These are phyloP conservation scores for Pseudochirops corinnae DNA, from an alignment of 2,797 vertebrate genomes.

Conservation along the genomic window DNA sequence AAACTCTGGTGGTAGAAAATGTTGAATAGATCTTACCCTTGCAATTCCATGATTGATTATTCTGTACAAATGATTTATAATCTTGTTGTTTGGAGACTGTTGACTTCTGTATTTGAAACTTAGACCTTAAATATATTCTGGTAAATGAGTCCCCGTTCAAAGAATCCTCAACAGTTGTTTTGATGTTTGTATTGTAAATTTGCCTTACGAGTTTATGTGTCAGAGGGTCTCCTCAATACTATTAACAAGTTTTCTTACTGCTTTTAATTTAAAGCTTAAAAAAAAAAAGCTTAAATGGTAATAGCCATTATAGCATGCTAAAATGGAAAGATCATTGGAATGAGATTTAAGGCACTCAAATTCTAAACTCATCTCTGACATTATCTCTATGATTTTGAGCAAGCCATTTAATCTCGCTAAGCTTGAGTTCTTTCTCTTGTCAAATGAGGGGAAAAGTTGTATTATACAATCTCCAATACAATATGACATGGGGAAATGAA, in stretches of 20 bases:
- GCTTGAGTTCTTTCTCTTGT: too few relatives aligned
- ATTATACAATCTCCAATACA: too few relatives aligned
- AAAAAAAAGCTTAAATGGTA: background rate
- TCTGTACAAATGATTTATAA: slow-evolving; percentile 25
- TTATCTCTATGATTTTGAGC: background rate
- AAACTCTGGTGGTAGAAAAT: background rate
- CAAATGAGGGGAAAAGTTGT: too few relatives aligned
- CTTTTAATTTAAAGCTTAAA: slow-evolving; percentile 19
- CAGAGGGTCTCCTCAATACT: slow-evolving; percentile 24
- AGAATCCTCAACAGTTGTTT: slow-evolving; percentile 7
- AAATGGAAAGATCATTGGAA: background rate
- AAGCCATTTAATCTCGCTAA: background rate
- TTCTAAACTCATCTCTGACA: too few relatives aligned
- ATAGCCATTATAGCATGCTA: background rate
- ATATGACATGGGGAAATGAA: too few relatives aligned
- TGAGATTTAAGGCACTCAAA: background rate
- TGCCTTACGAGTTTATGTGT: slow-evolving; percentile 11
- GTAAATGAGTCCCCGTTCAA: slow-evolving; percentile 19
- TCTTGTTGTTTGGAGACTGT: slow-evolving; percentile 23
- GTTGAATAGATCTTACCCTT: background rate
- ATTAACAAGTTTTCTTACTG: background rate
- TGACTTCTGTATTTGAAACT: slow-evolving; percentile 29
- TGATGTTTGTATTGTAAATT: slow-evolving; percentile 29
- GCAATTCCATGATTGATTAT: background rate
- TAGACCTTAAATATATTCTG: slow-evolving; percentile 31